Base-by-base conservation (phyloP, 2,888 invertebrate species). In the Bembecia ichneumoniformis region DNA sequence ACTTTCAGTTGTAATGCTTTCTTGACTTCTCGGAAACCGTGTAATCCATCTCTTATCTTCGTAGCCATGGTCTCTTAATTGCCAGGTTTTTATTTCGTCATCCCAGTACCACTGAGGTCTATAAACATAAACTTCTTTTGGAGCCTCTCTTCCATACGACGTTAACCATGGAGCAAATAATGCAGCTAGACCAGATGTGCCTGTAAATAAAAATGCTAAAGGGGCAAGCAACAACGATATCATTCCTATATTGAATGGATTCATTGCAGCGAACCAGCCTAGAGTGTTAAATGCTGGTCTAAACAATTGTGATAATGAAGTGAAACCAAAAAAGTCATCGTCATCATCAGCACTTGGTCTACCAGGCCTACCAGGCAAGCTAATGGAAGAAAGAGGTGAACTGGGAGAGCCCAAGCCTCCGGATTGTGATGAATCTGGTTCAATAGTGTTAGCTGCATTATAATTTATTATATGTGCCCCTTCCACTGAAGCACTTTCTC, bases 121-220 rank as follows among this genome's bases (percentile, higher is more conserved):
- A 52, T 87, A 80, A 1, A 79, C 52, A 60, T 73, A 63, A 57
- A 86, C 66, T 52, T 73, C 51, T 60, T 81, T 74, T 7, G 84
- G 80, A 15, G 83, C 77, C 60, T 83, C 75, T 57, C 87, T 74
- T 1, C 72, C 87, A 46, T 80, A 82, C 0, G 92, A 90, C 52
- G 91, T 78, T 57, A 90, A 87, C 88, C 89, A 92, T 0, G 92
- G 92, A 50, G 92, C 89, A 54, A 92, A 74, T 45, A 91, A 82
- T 0, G 91, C 83, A 1, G 90, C 88, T 13, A 91, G 66, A 0
- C 91, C 89, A 11, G 92, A 88, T 0, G 90, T 84, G 0, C 91
- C 88, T 1, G 90, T 89, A 47, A 92, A 88, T 40, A 92, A 74
- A 48, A 92, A 77, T 0, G 89, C 89, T 46, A 92, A 70, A 0